phyloP scores from a whole-genome alignment of 2,113 vertebrate genomes.

The Puntigrus tetrazona region DNA sequence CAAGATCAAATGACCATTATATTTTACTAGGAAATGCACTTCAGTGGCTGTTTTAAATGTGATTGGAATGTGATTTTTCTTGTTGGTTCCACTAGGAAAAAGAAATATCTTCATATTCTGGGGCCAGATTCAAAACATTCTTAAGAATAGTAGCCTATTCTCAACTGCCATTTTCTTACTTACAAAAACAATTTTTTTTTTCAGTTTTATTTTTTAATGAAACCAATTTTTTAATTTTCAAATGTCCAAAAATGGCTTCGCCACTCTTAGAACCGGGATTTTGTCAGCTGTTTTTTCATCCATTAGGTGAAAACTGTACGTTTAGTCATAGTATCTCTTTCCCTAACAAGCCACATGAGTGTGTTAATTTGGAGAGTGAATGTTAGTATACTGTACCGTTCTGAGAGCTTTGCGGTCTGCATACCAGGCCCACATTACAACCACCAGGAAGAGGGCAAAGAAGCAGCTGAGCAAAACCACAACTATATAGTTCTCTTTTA shows the following conservation, averaged over 20 bases:
- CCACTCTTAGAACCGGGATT: background rate
- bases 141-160: background rate
- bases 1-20: background rate
- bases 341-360: background rate
- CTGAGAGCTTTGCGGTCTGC: constrained; percentile 74
- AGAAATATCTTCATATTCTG: background rate
- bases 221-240: background rate
- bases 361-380: background rate
- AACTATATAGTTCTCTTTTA: constrained; percentile 79
- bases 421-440: constrained; percentile 77
- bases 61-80: background rate
- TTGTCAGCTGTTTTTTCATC: background rate
- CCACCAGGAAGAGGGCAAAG: constrained; percentile 74
- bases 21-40: background rate
- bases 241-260: background rate
- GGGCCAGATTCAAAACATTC: background rate
- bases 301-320: background rate
- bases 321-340: background rate
- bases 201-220: too few relatives aligned
- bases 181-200: background rate
- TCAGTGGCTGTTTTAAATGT: background rate
- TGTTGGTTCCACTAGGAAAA: background rate
- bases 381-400: constrained; percentile 69
- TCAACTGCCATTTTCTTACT: background rate
- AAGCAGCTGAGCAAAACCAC: constrained; percentile 75